Evolutionary conservation across 2,113 vertebrate genomes (phyloP), one percentile per base, ranked within the genome.

Genomic region (Stigmatopora argus): DNA sequence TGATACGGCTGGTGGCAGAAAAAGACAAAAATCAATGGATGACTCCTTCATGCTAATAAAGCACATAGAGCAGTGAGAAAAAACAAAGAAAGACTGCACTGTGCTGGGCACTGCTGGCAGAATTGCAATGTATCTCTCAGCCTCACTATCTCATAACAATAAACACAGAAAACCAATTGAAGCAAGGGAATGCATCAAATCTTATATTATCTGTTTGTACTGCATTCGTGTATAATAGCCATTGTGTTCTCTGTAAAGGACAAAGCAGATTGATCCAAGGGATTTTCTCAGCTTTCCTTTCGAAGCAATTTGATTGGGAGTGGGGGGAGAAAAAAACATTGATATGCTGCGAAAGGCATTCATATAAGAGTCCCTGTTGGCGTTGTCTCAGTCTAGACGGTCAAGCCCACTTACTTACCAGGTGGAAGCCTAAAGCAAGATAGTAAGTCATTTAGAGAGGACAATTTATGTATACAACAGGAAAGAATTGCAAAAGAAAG

Each of bases 1-100:
- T 75, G 76, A 82, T 79, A 68, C 68, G 49, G 44, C 19, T 34
- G 17, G 14, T n/a, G 3, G n/a, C 17, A 21, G 12, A 52, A 2
- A n/a, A n/a, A n/a, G 2, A 47, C 4, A 31, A 46, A 72, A 83
- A 88, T 90, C 79, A 69, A 85, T 85, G 59, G 58, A 67, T 53
- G 70, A 73, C 52, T 75, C 61, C 72, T 81, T 68, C 64, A 77
- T 65, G 81, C 73, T 85, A 80, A 83, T 79, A 71, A 78, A 76
- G 55, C 67, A 67, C 67, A 75, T 64, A 72, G 64, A 71, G 46
- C 71, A 79, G 69, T 41, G 61, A 21, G 63, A 64, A 78, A 83
- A 75, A 69, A 48, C 38, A 14, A 14, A 31, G 38, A 41, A 31
- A 31, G 69, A 68, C 55, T 58, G 61, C 72, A 41, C 63, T 81